phyloP scores from a whole-genome alignment of 2,113 vertebrate genomes.

The Tupaia chinensis region DNA sequence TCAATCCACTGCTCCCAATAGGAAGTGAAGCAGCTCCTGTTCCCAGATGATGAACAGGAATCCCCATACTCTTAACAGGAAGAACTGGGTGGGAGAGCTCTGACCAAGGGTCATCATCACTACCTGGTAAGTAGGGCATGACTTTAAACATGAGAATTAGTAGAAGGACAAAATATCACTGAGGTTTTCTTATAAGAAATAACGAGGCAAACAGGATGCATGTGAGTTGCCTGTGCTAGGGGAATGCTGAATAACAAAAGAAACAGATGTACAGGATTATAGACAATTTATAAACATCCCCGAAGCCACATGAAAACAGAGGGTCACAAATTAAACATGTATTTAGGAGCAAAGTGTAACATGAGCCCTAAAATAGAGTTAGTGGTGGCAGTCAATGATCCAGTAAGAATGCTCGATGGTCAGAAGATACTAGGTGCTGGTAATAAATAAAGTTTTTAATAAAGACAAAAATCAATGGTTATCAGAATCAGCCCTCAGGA shows the following conservation, averaged over 20 bases:
- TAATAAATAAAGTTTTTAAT: constrained; percentile 69
- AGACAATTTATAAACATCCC: constrained; percentile 3
- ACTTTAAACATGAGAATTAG: background rate
- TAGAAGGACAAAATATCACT: background rate
- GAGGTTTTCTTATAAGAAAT: background rate
- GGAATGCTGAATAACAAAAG: background rate
- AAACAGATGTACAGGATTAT: background rate
- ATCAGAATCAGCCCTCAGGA: constrained; percentile 57
- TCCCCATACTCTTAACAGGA: background rate
- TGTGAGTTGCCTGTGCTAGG: background rate
- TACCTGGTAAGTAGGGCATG: background rate
- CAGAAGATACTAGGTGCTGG: background rate
- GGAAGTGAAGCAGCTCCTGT: background rate
- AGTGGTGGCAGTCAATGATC: background rate
- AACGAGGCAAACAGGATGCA: background rate
- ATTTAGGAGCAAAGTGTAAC: constrained; percentile 5
- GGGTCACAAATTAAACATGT: background rate
- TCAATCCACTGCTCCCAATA: background rate
- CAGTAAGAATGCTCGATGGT: background rate
- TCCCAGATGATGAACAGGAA: background rate
- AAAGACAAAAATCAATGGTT: constrained; percentile 70
- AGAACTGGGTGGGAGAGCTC: background rate
- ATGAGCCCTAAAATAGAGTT: background rate
- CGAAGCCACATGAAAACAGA: constrained; percentile 21
- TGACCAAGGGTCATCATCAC: background rate